Base-by-base conservation (phyloP, 2,113 vertebrate genomes). In the Phaethon lepturus region DNA sequence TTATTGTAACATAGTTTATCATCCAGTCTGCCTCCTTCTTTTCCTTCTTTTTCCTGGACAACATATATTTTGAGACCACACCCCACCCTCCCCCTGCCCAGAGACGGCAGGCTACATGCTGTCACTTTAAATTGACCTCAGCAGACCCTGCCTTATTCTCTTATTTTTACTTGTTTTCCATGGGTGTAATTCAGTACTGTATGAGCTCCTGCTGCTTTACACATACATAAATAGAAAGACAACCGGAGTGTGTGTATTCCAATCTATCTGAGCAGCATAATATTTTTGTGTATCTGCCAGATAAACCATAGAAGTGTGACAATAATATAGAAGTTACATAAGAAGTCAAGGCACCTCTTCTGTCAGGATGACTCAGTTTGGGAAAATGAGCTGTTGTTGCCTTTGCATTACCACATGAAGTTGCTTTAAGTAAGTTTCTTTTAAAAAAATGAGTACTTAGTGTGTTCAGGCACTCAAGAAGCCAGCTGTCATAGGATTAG, bases 71-170 rank as follows among this genome's bases (percentile, higher is more conserved):
- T 40, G 29, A 73, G 44, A 42, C 25, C 38, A 38, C 38, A 38
- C 38, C 38, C 38, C 38, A 38, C 38, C 38, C 38, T 53, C 10
- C 7, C 18, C 5, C 1, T 5, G 5, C 2, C 14, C 2, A 2
- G 11, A 76, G 35, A 42, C 17, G 47, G 11, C 11, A 76, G 42
- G 28, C 28, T 68, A 26, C 7, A 4, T 69, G 26, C 14, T 78
- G 17, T 29, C 76, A 29, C 19, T 90, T 85, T 73, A 63, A 68
- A 53, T 13, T 53, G 15, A 79, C 28, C 13, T 45, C 50, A 79
- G 33, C 25, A 76, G 26, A 68, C 17, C 18, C 14, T 53, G 19
- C 7, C 17, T 44, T 50, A 58, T 42, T 90, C 18, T 80, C 9
- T 66, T 62, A 16, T 76, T 77, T 93, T 50, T 44, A 18, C 20